A percentile compares a stretch with the other conserved stretches of the same genome.
Evolutionary conservation across 2,113 vertebrate species (phyloP).

Genomic region (Ophiodon elongatus): DNA sequence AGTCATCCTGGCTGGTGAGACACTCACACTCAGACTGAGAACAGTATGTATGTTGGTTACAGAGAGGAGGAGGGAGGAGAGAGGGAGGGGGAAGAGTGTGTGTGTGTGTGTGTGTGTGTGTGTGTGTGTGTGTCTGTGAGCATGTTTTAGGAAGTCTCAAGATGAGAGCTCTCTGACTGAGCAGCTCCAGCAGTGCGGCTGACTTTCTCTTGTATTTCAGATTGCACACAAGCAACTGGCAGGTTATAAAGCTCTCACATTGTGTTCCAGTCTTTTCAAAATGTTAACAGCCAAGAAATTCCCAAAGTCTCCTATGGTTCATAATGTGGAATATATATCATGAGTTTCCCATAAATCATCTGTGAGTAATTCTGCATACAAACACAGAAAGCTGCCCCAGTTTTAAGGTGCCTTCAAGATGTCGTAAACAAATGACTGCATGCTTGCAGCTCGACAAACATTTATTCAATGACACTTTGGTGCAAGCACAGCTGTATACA

Average conservation of each 20-base stretch:
- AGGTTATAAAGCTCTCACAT: slow-evolving; percentile 8
- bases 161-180: slow-evolving; percentile 36
- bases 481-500: slow-evolving; percentile 79
- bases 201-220: slow-evolving; percentile 42
- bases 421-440: slow-evolving; percentile 57
- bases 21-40: slow-evolving; percentile 44
- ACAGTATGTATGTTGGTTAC: slow-evolving; percentile 35
- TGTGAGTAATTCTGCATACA: slow-evolving; percentile 32
- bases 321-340: slow-evolving; percentile 17
- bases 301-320: not conserved
- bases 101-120: slow-evolving; percentile 39
- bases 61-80: slow-evolving; percentile 47
- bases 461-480: slow-evolving; percentile 61
- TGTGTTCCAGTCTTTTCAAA: slow-evolving; percentile 8
- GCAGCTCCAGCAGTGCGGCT: slow-evolving; percentile 28
- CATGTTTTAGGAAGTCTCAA: slow-evolving; percentile 78
- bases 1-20: slow-evolving; percentile 60
- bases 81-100: slow-evolving; percentile 20
- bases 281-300: not conserved
- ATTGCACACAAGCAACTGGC: not conserved
- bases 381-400: slow-evolving; percentile 24
- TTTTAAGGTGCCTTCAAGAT: slow-evolving; percentile 38
- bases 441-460: slow-evolving; percentile 68
- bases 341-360: slow-evolving; percentile 7
- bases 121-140: slow-evolving; percentile 49